These are phyloP conservation scores for Microctonus aethiopoides DNA, from an alignment of 2,888 invertebrate species.

Conservation along the genomic window DNA sequence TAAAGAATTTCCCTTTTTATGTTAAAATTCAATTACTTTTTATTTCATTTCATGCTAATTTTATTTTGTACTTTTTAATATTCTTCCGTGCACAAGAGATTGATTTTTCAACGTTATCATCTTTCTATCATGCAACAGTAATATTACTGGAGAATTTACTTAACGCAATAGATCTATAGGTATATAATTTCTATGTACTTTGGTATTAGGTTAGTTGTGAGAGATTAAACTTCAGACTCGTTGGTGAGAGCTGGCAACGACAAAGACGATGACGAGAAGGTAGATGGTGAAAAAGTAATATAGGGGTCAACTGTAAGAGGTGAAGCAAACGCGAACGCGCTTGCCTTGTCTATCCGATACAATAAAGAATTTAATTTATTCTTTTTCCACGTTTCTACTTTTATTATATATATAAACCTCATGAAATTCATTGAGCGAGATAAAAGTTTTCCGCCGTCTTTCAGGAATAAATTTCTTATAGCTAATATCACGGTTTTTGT, in stretches of 20 bases:
- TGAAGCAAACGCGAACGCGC: constrained; percentile 6
- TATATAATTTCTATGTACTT: neutral
- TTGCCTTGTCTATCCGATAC: constrained; percentile 14
- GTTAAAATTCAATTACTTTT: constrained; percentile 15
- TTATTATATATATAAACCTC: constrained; percentile 19
- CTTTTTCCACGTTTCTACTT: constrained; percentile 22
- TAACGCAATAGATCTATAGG: neutral
- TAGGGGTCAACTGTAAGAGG: constrained; percentile 6
- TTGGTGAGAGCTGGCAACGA: neutral
- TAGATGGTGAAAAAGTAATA: neutral
- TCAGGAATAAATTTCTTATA: neutral
- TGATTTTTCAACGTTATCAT: constrained; percentile 9
- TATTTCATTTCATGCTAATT: neutral
- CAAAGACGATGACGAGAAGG: neutral
- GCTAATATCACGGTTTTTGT: neutral
- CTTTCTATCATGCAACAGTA: neutral
- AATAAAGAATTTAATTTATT: constrained; percentile 31
- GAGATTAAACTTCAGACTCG: constrained; percentile 1
- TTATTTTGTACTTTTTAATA: neutral
- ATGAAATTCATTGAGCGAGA: constrained; percentile 24
- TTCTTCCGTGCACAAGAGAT: neutral
- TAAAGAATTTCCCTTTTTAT: constrained; percentile 7
- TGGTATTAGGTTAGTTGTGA: constrained; percentile 5
- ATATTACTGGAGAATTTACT: neutral
- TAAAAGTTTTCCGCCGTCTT: constrained; percentile 18